A percentile compares a stretch with the other conserved stretches of the same genome.
Evolutionary conservation across 2,797 vertebrate genomes (phyloP).

Genomic region (Eulemur rubriventer): DNA sequence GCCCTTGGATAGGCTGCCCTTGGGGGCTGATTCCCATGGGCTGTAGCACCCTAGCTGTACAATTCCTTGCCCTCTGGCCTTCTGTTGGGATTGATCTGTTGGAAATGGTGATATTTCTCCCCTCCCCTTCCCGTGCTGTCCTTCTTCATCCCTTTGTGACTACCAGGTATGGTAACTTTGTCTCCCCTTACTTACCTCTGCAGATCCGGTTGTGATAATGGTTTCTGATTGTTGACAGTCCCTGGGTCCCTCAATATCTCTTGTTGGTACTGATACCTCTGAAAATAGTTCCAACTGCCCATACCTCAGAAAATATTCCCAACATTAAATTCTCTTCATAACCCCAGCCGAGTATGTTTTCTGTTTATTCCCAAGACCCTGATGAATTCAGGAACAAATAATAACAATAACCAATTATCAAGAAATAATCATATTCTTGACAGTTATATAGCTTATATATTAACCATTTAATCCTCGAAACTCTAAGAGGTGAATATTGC

Average conservation of each 20-base stretch:
- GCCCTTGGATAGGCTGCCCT: background rate
- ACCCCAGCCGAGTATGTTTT: background rate
- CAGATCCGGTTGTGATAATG: background rate
- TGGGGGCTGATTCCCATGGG: background rate
- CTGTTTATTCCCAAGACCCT: background rate
- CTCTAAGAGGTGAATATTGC: background rate
- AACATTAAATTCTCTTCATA: background rate
- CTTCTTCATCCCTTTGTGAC: background rate
- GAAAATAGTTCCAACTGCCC: background rate
- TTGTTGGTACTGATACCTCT: background rate
- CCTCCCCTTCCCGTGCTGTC: background rate
- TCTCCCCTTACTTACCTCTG: background rate
- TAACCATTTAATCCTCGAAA: conserved; percentile 1
- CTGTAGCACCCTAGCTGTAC: too few species aligned
- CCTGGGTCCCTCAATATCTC: background rate
- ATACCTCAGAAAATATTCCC: background rate
- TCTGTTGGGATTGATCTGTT: background rate
- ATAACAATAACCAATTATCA: background rate
- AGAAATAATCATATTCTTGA: background rate
- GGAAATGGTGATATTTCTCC: background rate
- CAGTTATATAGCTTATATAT: background rate
- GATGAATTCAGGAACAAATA: background rate
- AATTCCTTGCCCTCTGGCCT: background rate
- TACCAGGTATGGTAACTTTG: background rate
- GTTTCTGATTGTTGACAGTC: background rate